Conservation (phyloP, 1,140 invertebrate genomes). For the Aleiodes sp. region DNA sequence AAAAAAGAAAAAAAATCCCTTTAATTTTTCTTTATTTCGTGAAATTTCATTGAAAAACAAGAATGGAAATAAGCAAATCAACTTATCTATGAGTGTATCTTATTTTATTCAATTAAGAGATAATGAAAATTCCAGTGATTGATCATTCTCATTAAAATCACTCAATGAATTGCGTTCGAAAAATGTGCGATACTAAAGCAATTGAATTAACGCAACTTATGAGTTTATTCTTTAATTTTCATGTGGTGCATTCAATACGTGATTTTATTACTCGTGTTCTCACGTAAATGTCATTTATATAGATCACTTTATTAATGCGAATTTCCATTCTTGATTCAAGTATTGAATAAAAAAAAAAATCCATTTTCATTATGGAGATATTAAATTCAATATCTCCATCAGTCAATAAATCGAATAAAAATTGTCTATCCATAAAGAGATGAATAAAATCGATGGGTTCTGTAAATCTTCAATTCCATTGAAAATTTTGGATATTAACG, state of each 20-base stretch:
- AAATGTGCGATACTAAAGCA: background rate
- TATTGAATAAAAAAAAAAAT: background rate
- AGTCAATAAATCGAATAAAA: too few relatives aligned
- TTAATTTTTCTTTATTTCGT: background rate
- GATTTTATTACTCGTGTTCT: background rate
- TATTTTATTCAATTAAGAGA: too few relatives aligned
- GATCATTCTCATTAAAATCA: too few relatives aligned
- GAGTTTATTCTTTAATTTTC: background rate
- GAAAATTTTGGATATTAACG: too few relatives aligned
- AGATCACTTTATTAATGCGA: background rate
- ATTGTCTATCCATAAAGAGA: too few relatives aligned
- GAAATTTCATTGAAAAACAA: background rate
- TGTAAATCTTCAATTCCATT: too few relatives aligned
- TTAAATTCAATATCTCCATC: too few relatives aligned
- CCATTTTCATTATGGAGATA: background rate
- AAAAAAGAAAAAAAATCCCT: background rate
- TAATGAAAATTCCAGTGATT: too few relatives aligned
- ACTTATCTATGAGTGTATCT: too few relatives aligned
- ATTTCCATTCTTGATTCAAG: background rate
- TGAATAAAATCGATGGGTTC: too few relatives aligned
- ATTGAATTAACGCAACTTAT: background rate
- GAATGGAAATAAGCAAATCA: background rate
- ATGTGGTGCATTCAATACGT: background rate
- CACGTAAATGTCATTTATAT: background rate
- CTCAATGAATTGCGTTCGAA: background rate